A percentile compares a stretch with the other conserved stretches of the same genome.
Evolutionary conservation across 2,888 invertebrate species (phyloP).

Genomic region (Entomobrya multifasciata): DNA sequence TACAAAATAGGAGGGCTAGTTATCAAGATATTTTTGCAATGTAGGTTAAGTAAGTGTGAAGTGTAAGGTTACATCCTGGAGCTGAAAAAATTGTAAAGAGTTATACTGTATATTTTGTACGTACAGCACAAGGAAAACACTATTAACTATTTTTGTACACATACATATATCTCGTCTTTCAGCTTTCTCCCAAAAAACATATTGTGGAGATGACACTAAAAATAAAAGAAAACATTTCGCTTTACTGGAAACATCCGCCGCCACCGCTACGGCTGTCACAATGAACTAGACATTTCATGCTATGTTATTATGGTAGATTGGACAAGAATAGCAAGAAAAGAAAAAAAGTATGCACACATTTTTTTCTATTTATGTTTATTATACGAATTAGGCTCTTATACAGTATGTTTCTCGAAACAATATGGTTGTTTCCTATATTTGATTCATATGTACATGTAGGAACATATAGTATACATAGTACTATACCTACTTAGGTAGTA

Average conservation of each 20-base stretch:
- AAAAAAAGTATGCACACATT: neutral
- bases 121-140: too few relatives aligned
- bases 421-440: too few relatives aligned
- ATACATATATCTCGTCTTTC: too few relatives aligned
- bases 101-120: neutral
- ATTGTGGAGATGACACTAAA: slow-evolving; percentile 57
- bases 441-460: too few relatives aligned
- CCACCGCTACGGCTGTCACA: neutral
- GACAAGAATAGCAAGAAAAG: neutral
- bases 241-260: neutral
- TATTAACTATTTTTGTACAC: neutral
- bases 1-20: too few relatives aligned
- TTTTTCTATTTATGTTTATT: neutral
- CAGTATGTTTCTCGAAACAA: too few relatives aligned
- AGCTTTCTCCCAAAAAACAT: neutral
- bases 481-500: neutral
- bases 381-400: too few relatives aligned
- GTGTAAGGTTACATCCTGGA: neutral
- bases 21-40: too few relatives aligned
- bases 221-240: slow-evolving; percentile 11
- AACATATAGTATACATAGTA: neutral
- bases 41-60: too few relatives aligned
- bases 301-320: neutral
- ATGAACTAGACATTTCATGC: neutral
- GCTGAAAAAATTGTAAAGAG: neutral